Evolutionary conservation across 2,888 invertebrate genomes (phyloP).

Genomic region (Xylophagus ater): DNA sequence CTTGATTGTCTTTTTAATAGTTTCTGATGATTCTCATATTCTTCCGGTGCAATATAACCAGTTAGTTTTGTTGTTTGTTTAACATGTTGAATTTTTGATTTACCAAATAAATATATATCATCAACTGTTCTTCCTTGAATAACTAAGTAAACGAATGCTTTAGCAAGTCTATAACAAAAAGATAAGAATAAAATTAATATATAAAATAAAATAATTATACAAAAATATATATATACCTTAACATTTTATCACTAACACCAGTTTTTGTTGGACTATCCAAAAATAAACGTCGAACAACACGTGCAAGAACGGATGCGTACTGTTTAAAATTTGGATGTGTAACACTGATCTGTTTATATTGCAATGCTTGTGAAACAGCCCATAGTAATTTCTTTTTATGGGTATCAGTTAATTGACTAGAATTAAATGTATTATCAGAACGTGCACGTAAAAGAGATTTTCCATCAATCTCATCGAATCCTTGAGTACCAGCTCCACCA

Average conservation of each 20-base stretch:
- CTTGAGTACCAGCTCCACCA: slow-evolving; percentile 29
- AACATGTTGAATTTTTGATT: slow-evolving; percentile 26
- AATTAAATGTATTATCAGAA: slow-evolving; percentile 19
- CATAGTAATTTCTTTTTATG: slow-evolving; percentile 58
- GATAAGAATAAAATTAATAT: neutral
- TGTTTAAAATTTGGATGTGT: slow-evolving; percentile 57
- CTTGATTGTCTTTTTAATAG: slow-evolving; percentile 1
- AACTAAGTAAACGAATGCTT: slow-evolving; percentile 52
- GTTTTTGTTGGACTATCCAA: slow-evolving; percentile 45
- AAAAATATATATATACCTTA: slow-evolving; percentile 40
- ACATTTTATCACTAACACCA: slow-evolving; percentile 60
- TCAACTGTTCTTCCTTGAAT: slow-evolving; percentile 53
- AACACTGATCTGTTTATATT: slow-evolving; percentile 55
- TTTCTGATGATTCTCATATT: slow-evolving; percentile 29
- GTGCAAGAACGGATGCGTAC: slow-evolving; percentile 55
- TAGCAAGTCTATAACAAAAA: slow-evolving; percentile 44
- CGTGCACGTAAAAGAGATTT: slow-evolving; percentile 18
- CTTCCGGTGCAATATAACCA: slow-evolving; percentile 35
- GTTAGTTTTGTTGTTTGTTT: slow-evolving; percentile 23
- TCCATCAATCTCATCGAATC: slow-evolving; percentile 15
- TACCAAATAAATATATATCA: slow-evolving; percentile 43
- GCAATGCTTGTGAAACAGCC: slow-evolving; percentile 68
- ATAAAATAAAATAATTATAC: neutral
- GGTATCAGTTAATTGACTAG: slow-evolving; percentile 29
- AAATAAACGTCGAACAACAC: slow-evolving; percentile 53